Evolutionary conservation across 2,797 vertebrate species (phyloP).

Genomic region (Bovichtus diacanthus): DNA sequence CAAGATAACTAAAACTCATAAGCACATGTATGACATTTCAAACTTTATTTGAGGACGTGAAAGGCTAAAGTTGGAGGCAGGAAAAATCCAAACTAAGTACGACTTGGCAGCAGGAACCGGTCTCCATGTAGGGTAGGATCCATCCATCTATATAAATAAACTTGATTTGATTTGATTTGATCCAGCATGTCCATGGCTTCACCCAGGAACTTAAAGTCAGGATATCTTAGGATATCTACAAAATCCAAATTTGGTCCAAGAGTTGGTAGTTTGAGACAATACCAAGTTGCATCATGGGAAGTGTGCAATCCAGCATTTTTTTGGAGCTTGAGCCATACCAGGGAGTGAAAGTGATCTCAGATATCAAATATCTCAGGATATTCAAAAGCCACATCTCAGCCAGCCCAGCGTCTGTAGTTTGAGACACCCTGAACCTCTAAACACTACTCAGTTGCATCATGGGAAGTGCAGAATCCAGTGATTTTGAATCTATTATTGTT

Average conservation of each 20-base stretch:
- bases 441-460: constrained; percentile 3
- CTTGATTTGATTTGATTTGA: too few species aligned
- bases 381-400: not conserved
- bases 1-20: not conserved
- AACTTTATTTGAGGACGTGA: not conserved
- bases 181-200: too few species aligned
- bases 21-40: not conserved
- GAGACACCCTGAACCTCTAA: not conserved
- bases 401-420: not conserved
- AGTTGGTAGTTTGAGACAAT: too few species aligned
- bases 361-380: not conserved
- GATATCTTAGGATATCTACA: too few species aligned
- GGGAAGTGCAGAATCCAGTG: not conserved
- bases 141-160: too few species aligned
- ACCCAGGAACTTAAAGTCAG: too few species aligned
- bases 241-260: too few species aligned
- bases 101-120: not conserved
- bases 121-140: too few species aligned
- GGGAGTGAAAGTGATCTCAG: not conserved
- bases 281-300: not conserved
- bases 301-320: not conserved
- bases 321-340: not conserved
- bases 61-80: not conserved
- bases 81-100: not conserved
- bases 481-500: not conserved